phyloP scores from a whole-genome alignment of 2,888 invertebrate genomes.

The Theretra japonica region DNA sequence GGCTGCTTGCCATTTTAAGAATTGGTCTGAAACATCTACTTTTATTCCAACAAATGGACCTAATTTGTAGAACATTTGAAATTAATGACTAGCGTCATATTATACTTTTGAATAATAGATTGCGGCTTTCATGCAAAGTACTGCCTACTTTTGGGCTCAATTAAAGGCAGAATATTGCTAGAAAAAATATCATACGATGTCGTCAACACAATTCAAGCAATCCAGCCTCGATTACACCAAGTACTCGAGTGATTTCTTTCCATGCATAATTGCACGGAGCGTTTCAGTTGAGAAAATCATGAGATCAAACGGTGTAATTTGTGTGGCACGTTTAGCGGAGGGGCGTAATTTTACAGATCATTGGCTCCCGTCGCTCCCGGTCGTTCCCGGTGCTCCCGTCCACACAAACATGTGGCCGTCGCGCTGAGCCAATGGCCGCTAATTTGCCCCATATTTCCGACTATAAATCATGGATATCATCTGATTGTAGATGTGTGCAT shows the following conservation, averaged over 20 bases:
- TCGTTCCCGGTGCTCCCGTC: not conserved
- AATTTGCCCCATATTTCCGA: conserved; percentile 14
- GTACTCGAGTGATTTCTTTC: not conserved
- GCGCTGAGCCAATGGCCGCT: conserved; percentile 4
- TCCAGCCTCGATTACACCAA: not conserved
- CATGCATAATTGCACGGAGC: not conserved
- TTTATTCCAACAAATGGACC: no score
- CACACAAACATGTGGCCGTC: conserved; percentile 14
- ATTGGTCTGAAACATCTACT: no score
- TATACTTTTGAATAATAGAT: no score
- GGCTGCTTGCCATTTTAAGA: no score
- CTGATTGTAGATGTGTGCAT: conserved; percentile 3
- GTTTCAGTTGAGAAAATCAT: conserved; percentile 3
- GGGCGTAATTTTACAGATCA: conserved; percentile 31
- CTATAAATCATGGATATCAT: conserved; percentile 10
- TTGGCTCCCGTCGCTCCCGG: conserved; percentile 8
- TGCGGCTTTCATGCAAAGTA: no score
- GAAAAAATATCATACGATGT: no score
- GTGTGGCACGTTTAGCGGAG: conserved; percentile 11
- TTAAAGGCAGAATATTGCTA: no score
- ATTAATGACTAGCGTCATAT: no score
- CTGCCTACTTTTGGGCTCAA: no score
- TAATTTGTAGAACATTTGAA: no score
- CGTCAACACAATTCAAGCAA: no score
- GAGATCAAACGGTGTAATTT: conserved; percentile 23